Percentiles rank a stretch among this genome's conserved stretches.
Evolutionary conservation across 2,113 vertebrate species (phyloP).

Genomic region (Limanda limanda): DNA sequence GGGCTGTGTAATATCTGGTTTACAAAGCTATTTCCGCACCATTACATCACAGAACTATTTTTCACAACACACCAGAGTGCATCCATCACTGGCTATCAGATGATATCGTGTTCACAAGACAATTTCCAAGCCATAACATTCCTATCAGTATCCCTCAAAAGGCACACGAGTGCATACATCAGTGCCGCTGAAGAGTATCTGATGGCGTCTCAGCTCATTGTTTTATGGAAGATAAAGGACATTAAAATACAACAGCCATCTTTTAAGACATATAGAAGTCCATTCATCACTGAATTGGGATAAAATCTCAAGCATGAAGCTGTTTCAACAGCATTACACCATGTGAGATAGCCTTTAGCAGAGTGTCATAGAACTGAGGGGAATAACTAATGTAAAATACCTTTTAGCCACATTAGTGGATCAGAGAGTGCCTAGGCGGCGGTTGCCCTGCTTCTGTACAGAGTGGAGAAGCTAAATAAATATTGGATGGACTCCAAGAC

Average conservation of each 20-base stretch:
- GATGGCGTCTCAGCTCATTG: conserved; percentile 7
- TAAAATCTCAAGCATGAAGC: neutral
- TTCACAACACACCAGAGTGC: conserved; percentile 30
- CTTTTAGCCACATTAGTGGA: neutral
- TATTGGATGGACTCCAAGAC: neutral
- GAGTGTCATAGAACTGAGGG: neutral
- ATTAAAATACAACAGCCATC: conserved; percentile 3
- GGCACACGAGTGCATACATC: neutral
- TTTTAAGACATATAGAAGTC: conserved; percentile 8
- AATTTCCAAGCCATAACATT: conserved; percentile 31
- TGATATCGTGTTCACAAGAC: conserved; percentile 49
- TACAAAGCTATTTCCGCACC: conserved; percentile 50
- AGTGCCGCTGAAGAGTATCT: conserved; percentile 1
- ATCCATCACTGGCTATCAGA: conserved; percentile 58
- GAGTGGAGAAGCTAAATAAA: neutral
- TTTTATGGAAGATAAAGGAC: conserved; percentile 33
- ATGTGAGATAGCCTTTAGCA: neutral
- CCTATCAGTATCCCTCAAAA: conserved; percentile 29
- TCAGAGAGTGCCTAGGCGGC: neutral
- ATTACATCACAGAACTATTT: conserved; percentile 56
- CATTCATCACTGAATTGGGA: neutral
- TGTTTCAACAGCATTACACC: neutral
- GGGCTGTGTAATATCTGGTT: conserved; percentile 57
- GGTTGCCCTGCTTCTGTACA: neutral
- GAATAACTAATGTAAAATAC: neutral